Evolutionary conservation across 2,888 invertebrate genomes (phyloP), one percentile per base, ranked within the genome.

Genomic region (Phyllotreta striolata): DNA sequence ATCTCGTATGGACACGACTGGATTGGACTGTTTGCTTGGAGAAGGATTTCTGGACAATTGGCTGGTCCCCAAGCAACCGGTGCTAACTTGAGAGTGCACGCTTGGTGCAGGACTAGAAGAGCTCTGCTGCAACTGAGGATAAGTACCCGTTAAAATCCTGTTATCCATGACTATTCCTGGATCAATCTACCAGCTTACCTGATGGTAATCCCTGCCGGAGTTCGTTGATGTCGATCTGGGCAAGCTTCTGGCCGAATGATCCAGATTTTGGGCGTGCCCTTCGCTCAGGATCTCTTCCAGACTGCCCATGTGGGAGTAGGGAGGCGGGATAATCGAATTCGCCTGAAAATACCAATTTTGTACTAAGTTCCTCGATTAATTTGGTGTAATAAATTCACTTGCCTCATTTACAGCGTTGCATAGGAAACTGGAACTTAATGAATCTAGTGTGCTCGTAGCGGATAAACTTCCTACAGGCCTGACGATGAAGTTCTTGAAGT

Each of bases 351-450:
- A 24, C 6, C 12, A n/a, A 55, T n/a, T 10, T 44, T n/a, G 44
- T 24, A 12, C 5, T 1, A 4, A 6, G 10, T n/a, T 10, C 7
- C 9, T 47, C 6, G 7, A 47, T 47, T 9, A 44, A 44, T 9
- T 12, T 1, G n/a, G 10, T 3, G 10, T 40, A 44, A 44, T 7
- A 2, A 12, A 38, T 3, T 10, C 44, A 63, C 52, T 83, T 70
- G 89, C 90, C 84, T 93, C 93, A 83, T 92, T 93, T 71, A 91
- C 88, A 76, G 91, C 88, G 80, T 89, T 92, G 83, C 92, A 93
- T 82, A 92, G 89, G 83, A 91, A 93, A 84, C 92, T 93, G 74
- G 93, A 93, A 83, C 90, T 93, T 75, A 93, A 85, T 71, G 93
- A 93, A 81, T 93, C 93, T 73, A 91, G 88, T 70, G 93, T 93